A percentile compares a stretch with the other conserved stretches of the same genome.
Evolutionary conservation across 1,140 invertebrate genomes (phyloP).

Genomic region (Leptinotarsa lineolata): DNA sequence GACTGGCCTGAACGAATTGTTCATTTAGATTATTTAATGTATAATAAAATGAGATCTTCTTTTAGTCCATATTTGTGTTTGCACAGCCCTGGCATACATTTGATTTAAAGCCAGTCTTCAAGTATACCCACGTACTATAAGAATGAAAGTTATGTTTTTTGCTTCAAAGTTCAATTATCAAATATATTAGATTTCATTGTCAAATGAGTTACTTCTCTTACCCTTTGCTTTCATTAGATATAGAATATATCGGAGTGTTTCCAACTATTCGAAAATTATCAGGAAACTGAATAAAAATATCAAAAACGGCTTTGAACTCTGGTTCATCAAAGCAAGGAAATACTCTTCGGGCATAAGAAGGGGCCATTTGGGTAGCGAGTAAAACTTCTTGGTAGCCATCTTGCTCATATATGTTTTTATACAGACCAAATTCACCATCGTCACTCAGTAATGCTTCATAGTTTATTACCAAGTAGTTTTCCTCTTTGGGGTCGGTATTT

Average conservation of each 20-base stretch:
- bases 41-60: too few species aligned
- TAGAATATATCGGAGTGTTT: neutral
- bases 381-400: neutral
- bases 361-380: slow-evolving; percentile 77
- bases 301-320: slow-evolving; percentile 70
- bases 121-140: too few species aligned
- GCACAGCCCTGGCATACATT: too few species aligned
- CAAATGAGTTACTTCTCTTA: too few species aligned
- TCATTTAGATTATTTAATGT: too few species aligned
- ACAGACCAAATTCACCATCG: neutral
- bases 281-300: neutral
- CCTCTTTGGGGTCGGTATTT: neutral
- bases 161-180: too few species aligned
- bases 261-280: neutral
- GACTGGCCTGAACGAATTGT: too few species aligned
- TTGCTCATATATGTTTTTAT: neutral
- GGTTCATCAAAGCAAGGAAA: slow-evolving; percentile 94
- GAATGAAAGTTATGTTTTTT: too few species aligned
- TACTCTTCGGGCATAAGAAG: slow-evolving; percentile 79
- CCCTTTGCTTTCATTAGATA: neutral
- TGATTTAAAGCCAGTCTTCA: too few species aligned
- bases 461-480: neutral
- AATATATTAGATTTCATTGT: too few species aligned
- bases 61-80: too few species aligned
- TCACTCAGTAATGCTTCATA: neutral